Conservation (phyloP, 2,797 vertebrate genomes). For the Danio tinwini region DNA sequence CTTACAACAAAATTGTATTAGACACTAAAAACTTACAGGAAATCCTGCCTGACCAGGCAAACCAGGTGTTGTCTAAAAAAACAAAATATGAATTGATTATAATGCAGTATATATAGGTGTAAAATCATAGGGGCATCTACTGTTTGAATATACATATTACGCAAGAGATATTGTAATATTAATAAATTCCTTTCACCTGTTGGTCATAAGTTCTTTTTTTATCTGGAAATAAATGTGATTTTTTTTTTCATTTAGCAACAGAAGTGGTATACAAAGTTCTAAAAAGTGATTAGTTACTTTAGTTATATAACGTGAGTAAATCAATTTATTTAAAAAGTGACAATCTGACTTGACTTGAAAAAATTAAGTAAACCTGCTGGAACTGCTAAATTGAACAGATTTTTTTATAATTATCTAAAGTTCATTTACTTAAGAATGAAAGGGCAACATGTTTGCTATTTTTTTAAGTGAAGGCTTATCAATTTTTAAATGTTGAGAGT, state of each 20-base stretch:
- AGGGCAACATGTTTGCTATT: too few relatives aligned
- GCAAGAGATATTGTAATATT: background rate
- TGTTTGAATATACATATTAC: background rate
- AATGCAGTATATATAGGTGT: background rate
- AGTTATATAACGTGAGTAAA: too few relatives aligned
- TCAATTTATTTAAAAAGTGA: too few relatives aligned
- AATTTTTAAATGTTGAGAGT: background rate
- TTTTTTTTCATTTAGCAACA: background rate
- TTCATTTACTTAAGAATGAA: too few relatives aligned
- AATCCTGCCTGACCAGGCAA: constrained; percentile 74
- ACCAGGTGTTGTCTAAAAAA: constrained; percentile 70
- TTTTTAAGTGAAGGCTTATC: too few relatives aligned
- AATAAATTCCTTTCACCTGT: constrained; percentile 66
- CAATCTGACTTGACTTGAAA: too few relatives aligned
- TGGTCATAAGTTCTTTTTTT: constrained; percentile 66
- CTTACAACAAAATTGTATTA: background rate
- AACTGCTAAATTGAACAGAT: too few relatives aligned
- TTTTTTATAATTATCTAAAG: too few relatives aligned
- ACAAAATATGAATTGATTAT: background rate
- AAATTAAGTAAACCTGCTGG: too few relatives aligned
- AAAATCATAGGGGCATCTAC: background rate
- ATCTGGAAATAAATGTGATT: constrained; percentile 66
- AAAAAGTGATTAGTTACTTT: background rate
- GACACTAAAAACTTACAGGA: constrained; percentile 74
- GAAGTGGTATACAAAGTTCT: constrained; percentile 28